A percentile compares a stretch with the other conserved stretches of the same genome.
phyloP scores from a whole-genome alignment of 2,797 vertebrate species.

The Myotis planiceps region DNA sequence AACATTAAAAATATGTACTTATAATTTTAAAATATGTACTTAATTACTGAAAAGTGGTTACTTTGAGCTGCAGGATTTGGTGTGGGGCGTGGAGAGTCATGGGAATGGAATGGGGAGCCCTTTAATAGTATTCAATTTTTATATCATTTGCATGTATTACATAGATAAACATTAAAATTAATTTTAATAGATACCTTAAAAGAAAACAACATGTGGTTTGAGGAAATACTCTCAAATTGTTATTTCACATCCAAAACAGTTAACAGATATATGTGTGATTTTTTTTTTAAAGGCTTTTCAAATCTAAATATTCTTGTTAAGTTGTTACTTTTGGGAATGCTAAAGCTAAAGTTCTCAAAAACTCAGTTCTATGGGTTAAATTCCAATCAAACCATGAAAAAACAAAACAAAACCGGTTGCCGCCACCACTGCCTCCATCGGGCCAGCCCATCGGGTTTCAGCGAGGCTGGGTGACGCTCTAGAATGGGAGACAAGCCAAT shows the following conservation, averaged over 20 bases:
- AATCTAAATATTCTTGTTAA: background rate
- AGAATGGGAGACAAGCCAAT: no score
- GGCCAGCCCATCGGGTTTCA: no score
- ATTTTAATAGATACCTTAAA: background rate
- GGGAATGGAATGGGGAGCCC: background rate
- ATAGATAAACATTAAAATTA: background rate
- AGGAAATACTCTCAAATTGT: background rate
- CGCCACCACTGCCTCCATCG: rapidly evolving
- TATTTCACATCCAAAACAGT: background rate
- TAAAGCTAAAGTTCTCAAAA: background rate
- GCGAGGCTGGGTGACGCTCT: no score
- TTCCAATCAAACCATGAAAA: background rate
- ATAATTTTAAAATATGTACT: background rate
- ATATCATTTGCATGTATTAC: background rate
- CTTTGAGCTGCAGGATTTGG: background rate
- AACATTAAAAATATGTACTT: background rate
- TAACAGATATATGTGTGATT: background rate
- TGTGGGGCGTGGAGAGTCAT: background rate
- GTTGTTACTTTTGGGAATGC: background rate
- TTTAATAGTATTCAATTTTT: conserved; percentile 8
- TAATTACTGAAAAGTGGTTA: background rate
- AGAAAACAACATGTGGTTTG: background rate
- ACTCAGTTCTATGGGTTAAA: background rate
- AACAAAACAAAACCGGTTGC: background rate
- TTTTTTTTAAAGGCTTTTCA: background rate